Conservation (phyloP, 1,140 invertebrate genomes). For the Chrysomallon squamiferum region DNA sequence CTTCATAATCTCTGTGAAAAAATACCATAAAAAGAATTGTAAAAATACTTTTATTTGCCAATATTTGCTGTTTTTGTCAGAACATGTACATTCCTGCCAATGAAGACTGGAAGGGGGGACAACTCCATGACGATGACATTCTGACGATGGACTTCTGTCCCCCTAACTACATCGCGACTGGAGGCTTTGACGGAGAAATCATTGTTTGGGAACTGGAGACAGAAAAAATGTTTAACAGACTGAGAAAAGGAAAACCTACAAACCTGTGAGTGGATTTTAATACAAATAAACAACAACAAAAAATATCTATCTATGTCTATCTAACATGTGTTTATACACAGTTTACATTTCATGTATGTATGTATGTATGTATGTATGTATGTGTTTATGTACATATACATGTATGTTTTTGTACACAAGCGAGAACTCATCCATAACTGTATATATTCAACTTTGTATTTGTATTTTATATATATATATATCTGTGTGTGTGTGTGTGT, state of each 20-base stretch:
- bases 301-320: background rate
- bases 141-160: constrained; percentile 50
- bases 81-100: constrained; percentile 56
- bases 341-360: background rate
- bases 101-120: constrained; percentile 56
- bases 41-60: too few species aligned
- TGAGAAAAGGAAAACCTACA: constrained; percentile 47
- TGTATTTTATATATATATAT: background rate
- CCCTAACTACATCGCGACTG: constrained; percentile 58
- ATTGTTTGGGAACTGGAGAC: constrained; percentile 61
- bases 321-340: background rate
- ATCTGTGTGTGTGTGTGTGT: constrained; percentile 7
- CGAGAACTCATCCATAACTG: background rate
- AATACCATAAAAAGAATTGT: too few species aligned
- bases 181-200: constrained; percentile 60
- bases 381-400: background rate
- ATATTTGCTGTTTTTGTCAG: constrained; percentile 28
- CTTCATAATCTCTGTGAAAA: too few species aligned
- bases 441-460: background rate
- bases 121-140: constrained; percentile 62
- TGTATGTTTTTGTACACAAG: background rate
- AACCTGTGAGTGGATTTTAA: constrained; percentile 36
- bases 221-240: constrained; percentile 51
- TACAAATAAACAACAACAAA: background rate
- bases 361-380: constrained; percentile 1